phyloP scores from a whole-genome alignment of 2,113 vertebrate genomes.

The Pantherophis guttatus region DNA sequence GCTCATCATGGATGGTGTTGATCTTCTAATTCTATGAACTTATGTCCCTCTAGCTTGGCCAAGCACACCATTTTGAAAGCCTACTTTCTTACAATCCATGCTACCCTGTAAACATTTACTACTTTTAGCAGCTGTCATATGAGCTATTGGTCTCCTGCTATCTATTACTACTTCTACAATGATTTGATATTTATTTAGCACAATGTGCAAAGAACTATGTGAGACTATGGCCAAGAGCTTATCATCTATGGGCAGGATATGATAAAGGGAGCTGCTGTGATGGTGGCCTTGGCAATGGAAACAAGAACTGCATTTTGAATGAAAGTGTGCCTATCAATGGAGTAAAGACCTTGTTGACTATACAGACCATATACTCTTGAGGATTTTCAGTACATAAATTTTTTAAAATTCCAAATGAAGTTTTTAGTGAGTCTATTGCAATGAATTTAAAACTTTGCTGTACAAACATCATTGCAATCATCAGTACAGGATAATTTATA shows the following conservation, averaged over 20 bases:
- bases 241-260: background rate
- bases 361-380: background rate
- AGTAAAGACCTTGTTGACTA: background rate
- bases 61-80: background rate
- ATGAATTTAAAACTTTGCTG: background rate
- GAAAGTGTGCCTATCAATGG: background rate
- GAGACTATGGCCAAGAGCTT: background rate
- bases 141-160: background rate
- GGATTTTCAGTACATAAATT: background rate
- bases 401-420: background rate
- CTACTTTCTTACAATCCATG: background rate
- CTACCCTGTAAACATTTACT: background rate
- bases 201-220: background rate
- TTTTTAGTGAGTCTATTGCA: background rate
- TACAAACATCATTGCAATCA: background rate
- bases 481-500: background rate
- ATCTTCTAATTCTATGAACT: background rate
- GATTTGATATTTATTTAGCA: background rate
- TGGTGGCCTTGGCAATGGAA: background rate
- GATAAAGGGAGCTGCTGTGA: background rate
- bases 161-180: background rate
- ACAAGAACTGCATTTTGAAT: background rate
- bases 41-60: background rate
- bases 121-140: background rate
- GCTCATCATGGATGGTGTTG: background rate